Evolutionary conservation across 2,113 vertebrate species (phyloP).

Genomic region (Macrotus californicus): DNA sequence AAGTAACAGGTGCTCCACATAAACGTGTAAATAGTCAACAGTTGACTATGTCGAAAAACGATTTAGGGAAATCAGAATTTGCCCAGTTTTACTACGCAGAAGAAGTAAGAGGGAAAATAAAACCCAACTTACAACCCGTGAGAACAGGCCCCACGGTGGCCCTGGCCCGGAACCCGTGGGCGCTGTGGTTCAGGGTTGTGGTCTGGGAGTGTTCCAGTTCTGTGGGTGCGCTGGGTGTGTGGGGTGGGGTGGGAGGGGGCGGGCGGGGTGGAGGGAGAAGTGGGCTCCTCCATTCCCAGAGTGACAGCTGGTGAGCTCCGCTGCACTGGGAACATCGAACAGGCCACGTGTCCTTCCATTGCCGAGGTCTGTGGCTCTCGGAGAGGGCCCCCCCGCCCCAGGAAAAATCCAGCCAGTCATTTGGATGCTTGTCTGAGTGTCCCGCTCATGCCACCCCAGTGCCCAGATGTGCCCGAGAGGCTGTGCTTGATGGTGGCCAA

Average conservation of each 20-base stretch:
- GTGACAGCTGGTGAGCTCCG: not conserved
- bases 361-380: not conserved
- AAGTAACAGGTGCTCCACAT: constrained; percentile 62
- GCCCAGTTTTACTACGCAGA: constrained; percentile 61
- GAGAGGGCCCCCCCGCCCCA: rapidly evolving
- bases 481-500: rapidly evolving
- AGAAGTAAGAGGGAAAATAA: constrained; percentile 28
- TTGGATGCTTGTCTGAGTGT: not conserved
- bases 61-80: constrained; percentile 73
- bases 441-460: rapidly evolving
- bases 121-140: constrained; percentile 57
- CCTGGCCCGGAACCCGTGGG: rapidly evolving
- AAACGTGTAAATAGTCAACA: constrained; percentile 64
- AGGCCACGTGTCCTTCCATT: not conserved
- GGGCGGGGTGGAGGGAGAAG: not conserved
- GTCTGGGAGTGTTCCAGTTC: constrained; percentile 40
- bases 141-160: constrained; percentile 53
- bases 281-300: not conserved
- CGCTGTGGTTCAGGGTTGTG: not conserved
- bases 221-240: not conserved
- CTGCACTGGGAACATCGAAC: rapidly evolving
- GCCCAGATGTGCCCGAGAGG: rapidly evolving
- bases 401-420: not conserved
- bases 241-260: no score
- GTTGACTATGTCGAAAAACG: constrained; percentile 74